Percentiles rank a stretch among this genome's conserved stretches.
Conservation (phyloP, 2,888 invertebrate genomes). For the Entomobrya proxima region DNA sequence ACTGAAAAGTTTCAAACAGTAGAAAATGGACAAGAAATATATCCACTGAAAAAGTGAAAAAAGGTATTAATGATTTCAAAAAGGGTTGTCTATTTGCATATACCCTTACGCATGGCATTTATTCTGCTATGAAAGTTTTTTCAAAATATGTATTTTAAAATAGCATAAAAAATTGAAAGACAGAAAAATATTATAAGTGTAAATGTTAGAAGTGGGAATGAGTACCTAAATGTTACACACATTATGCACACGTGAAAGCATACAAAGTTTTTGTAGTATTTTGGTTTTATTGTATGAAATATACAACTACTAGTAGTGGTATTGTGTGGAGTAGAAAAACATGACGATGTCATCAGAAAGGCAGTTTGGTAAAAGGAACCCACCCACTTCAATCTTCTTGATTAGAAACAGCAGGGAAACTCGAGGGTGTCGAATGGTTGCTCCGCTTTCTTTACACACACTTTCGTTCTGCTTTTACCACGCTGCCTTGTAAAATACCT, state of each 20-base stretch:
- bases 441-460: conserved; percentile 39
- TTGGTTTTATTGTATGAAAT: too few relatives aligned
- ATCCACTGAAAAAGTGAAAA: not conserved
- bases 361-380: conserved; percentile 59
- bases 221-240: not conserved
- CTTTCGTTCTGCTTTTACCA: conserved; percentile 48
- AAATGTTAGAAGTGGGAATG: conserved; percentile 22
- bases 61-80: conserved; percentile 21
- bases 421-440: conserved; percentile 64
- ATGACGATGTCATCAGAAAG: conserved; percentile 37
- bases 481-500: conserved; percentile 24
- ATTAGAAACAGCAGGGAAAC: conserved; percentile 75
- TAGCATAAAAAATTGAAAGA: not conserved
- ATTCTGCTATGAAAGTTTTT: conserved; percentile 6
- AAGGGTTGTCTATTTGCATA: not conserved
- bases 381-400: conserved; percentile 75
- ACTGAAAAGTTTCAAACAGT: too few relatives aligned
- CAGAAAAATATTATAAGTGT: not conserved
- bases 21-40: not conserved
- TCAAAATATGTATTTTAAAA: conserved; percentile 26
- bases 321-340: conserved; percentile 25
- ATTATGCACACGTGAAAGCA: not conserved
- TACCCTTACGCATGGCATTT: conserved; percentile 2
- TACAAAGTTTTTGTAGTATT: not conserved
- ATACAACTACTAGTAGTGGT: not conserved